Evolutionary conservation across 2,888 invertebrate species (phyloP).

Genomic region (Cerceris rybyensis): DNA sequence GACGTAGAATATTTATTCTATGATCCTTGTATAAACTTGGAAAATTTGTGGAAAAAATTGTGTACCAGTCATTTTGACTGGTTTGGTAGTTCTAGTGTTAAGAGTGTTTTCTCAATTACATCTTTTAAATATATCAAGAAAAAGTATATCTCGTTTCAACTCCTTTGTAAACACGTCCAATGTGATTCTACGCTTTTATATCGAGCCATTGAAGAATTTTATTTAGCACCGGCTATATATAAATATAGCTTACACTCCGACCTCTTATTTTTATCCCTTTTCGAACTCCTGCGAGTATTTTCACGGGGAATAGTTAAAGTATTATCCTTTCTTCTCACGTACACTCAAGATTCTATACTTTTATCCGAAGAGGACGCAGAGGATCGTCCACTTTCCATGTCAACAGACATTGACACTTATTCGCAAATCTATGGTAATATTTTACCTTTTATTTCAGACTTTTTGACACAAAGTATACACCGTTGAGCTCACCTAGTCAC

Average conservation of each 20-base stretch:
- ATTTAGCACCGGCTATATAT: neutral
- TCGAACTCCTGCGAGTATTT: neutral
- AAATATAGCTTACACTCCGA: neutral
- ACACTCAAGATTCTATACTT: constrained; percentile 13
- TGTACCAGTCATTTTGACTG: too few relatives aligned
- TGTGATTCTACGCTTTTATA: neutral
- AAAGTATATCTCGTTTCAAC: neutral
- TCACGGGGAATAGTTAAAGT: neutral
- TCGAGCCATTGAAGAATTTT: neutral
- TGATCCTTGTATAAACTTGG: too few relatives aligned
- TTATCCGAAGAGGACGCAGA: constrained; percentile 11
- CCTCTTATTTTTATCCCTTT: neutral
- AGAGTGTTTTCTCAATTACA: too few relatives aligned
- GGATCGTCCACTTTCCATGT: constrained; percentile 9
- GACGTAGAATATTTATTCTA: too few relatives aligned
- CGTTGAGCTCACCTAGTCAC: constrained; percentile 39
- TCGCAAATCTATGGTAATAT: constrained; percentile 18
- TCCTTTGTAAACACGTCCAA: neutral
- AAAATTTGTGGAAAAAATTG: too few relatives aligned
- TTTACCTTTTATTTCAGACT: constrained; percentile 45
- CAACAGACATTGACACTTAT: too few relatives aligned
- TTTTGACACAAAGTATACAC: constrained; percentile 49
- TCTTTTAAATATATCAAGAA: too few relatives aligned
- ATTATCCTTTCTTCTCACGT: constrained; percentile 1
- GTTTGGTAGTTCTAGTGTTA: too few relatives aligned